Evolutionary conservation across 2,113 vertebrate species (phyloP), one percentile per base, ranked within the genome.

Genomic region (Psittacula cyanocephala): DNA sequence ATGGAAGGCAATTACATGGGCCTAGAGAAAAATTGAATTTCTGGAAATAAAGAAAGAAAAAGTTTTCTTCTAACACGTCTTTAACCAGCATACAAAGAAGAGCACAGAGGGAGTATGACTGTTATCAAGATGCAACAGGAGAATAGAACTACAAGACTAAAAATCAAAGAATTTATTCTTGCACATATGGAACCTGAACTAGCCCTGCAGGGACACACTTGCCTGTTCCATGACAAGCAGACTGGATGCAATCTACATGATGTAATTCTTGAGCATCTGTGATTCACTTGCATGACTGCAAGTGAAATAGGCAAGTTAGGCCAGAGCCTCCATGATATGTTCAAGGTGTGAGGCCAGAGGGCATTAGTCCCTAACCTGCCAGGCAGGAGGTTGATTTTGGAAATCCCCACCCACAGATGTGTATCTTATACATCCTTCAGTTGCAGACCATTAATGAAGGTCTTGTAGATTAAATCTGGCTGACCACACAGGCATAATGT

Each of bases 11-110:
- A 52, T 5, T 83, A 23, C 10, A 25, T 33, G 17, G 62, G 59
- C 31, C 49, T 63, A 37, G 43, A 84, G 37, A 81, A 92, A 81
- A 88, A 71, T 12, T 46, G 59, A 31, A 27, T 41, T 68, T 77
- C 49, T 83, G 71, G 49, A 80, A 74, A 74, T 46, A 74, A 80
- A 88, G 67, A 20, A 88, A 71, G 28, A 70, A 74, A 74, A 80
- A 7, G 1, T 27, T 89, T 88, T 77, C 41, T 39, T 80, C 63
- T 25, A 50, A 68, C 18, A 77, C 33, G 47, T 24, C 47, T 65
- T 72, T 81, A 53, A 49, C 11, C 13, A 39, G 13, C 13, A 23
- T 27, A 55, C 31, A 65, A 75, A 79, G 35, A 62, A 64, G 19
- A 14, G 8, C 50, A 83, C 46, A 63, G 50, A 90, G 16, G 29